A percentile compares a stretch with the other conserved stretches of the same genome.
These are phyloP conservation scores for Prochilodus magdalenae DNA, from an alignment of 2,113 vertebrate genomes.

Conservation along the genomic window DNA sequence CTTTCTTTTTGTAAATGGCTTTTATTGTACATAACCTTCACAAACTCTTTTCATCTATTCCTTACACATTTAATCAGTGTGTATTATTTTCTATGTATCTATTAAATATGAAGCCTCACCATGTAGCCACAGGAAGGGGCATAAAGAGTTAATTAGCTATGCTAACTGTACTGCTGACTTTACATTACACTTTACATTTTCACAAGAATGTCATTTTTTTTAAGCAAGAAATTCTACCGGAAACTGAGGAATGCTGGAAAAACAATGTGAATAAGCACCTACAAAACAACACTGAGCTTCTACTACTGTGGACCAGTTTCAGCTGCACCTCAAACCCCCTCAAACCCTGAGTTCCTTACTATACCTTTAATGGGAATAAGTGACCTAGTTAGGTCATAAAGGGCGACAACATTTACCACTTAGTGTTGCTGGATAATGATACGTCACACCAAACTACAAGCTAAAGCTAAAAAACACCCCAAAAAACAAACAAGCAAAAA, in stretches of 20 bases:
- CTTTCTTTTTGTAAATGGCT: not conserved
- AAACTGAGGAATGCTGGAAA: not conserved
- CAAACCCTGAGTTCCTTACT: not conserved
- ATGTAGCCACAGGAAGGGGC: no score
- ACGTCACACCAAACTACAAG: not conserved
- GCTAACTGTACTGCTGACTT: no score
- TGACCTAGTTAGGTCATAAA: not conserved
- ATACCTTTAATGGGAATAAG: not conserved
- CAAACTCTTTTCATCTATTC: not conserved
- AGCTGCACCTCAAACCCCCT: not conserved
- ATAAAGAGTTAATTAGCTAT: no score
- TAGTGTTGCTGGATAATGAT: no score
- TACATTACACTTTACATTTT: no score
- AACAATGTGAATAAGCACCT: not conserved
- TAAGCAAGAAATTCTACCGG: no score
- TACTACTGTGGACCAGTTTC: no score
- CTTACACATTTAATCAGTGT: no score
- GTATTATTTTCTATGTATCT: not conserved
- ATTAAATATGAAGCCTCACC: no score
- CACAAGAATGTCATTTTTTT: no score
- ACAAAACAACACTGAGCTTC: not conserved
- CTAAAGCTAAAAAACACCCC: not conserved
- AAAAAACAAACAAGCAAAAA: conserved; percentile 1
- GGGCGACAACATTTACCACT: not conserved
- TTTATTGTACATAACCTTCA: no score